These are phyloP conservation scores for Caranx ignobilis DNA, from an alignment of 2,113 vertebrate species.

Conservation along the genomic window DNA sequence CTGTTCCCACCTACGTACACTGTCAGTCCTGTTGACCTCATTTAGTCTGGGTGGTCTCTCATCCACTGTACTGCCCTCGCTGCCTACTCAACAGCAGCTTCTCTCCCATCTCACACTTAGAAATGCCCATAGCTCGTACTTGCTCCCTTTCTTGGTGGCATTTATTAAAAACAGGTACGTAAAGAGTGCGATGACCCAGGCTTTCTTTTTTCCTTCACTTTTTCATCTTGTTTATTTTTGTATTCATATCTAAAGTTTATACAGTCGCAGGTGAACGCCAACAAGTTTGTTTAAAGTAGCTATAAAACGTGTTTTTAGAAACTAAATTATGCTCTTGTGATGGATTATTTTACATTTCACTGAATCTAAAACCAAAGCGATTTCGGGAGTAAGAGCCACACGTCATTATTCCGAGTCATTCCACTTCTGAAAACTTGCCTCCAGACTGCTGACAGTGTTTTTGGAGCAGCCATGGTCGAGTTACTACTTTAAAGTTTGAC, in stretches of 20 bases:
- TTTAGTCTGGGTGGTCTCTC: constrained; percentile 71
- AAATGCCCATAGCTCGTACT: background rate
- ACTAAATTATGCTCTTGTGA: background rate
- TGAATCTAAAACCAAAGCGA: background rate
- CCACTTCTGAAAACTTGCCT: background rate
- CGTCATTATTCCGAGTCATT: constrained; percentile 17
- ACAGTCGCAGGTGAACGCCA: background rate
- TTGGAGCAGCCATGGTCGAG: background rate
- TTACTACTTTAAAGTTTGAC: constrained; percentile 10
- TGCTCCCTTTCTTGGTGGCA: background rate
- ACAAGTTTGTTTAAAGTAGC: background rate
- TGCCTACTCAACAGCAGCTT: constrained; percentile 43
- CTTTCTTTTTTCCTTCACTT: background rate
- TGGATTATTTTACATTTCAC: background rate
- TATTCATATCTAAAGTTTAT: background rate
- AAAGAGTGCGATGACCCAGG: background rate
- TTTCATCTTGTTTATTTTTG: background rate
- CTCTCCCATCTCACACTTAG: background rate
- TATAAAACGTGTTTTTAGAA: background rate
- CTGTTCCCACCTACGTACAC: constrained; percentile 59
- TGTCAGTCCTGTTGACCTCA: constrained; percentile 65
- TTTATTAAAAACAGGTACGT: background rate
- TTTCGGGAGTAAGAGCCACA: background rate
- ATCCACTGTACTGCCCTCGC: constrained; percentile 42
- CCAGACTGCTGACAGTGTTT: constrained; percentile 1